phyloP scores from a whole-genome alignment of 1,140 invertebrate genomes.

The Cyphomyrmex costatus region DNA sequence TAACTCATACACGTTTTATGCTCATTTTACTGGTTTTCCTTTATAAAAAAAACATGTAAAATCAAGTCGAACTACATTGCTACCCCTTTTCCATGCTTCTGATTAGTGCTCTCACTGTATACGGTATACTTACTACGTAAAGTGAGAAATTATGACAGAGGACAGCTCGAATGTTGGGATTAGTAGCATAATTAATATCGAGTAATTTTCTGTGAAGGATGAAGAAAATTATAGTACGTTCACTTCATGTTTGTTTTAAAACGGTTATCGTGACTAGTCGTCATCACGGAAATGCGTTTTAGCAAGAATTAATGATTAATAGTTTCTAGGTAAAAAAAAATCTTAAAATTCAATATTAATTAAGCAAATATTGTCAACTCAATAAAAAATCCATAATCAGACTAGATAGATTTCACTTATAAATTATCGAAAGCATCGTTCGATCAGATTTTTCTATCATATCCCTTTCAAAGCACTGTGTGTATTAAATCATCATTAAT shows the following conservation, averaged over 20 bases:
- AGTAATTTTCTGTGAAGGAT: conserved; percentile 1
- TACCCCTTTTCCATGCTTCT: not conserved
- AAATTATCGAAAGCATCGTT: not conserved
- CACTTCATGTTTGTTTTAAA: not conserved
- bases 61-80: conserved; percentile 13
- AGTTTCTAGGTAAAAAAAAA: not conserved
- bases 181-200: conserved; percentile 14
- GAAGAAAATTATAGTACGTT: not conserved
- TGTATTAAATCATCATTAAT: not conserved
- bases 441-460: not conserved
- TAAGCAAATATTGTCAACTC: not conserved
- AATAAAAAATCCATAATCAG: not conserved
- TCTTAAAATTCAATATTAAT: not conserved
- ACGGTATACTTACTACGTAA: not conserved
- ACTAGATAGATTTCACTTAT: not conserved
- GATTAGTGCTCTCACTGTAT: not conserved
- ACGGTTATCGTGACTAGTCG: not conserved
- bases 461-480: not conserved
- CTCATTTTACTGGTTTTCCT: not conserved
- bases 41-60: not conserved
- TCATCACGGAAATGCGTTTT: not conserved
- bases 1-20: not conserved
- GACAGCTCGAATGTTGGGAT: not conserved
- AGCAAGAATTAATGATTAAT: conserved; percentile 7
- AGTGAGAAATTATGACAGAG: not conserved